These are phyloP conservation scores for Botia almorhae DNA, from an alignment of 2,797 vertebrate species.

Conservation along the genomic window DNA sequence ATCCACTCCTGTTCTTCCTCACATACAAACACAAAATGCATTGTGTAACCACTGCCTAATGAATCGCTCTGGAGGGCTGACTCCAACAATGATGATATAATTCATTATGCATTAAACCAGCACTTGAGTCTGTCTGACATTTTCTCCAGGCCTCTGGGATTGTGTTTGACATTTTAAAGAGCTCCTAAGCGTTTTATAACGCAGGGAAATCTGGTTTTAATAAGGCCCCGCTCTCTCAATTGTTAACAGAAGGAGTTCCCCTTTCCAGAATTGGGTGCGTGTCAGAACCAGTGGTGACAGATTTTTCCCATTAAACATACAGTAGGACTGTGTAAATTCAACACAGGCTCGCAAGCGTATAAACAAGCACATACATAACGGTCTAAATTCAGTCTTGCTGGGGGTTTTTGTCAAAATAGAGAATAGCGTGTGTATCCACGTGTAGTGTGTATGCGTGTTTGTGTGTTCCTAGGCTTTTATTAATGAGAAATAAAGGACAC, in stretches of 20 bases:
- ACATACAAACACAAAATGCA: constrained; percentile 54
- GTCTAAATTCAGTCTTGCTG: constrained; percentile 36
- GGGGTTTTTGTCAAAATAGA: background rate
- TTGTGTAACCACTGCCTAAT: constrained; percentile 77
- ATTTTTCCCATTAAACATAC: constrained; percentile 98
- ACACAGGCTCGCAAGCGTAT: constrained; percentile 79
- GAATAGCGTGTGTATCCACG: background rate
- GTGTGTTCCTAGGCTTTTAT: constrained; percentile 19
- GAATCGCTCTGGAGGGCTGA: constrained; percentile 77
- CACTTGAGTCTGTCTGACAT: constrained; percentile 93
- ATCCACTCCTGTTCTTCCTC: constrained; percentile 18
- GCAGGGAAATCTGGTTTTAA: constrained; percentile 99
- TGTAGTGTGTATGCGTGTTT: background rate
- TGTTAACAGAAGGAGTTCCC: constrained; percentile 93
- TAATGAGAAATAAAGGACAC: constrained; percentile 47
- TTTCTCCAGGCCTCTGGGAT: constrained; percentile 93
- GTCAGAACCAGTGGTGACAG: constrained; percentile 83
- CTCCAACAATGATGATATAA: constrained; percentile 86
- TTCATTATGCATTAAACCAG: constrained; percentile 99
- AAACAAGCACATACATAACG: constrained; percentile 33
- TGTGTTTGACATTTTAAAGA: constrained; percentile 99
- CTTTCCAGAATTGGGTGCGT: constrained; percentile 78
- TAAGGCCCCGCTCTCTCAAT: constrained; percentile 90
- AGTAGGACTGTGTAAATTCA: constrained; percentile 94
- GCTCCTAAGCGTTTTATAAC: constrained; percentile 99